phyloP scores from a whole-genome alignment of 2,797 vertebrate species.

The Coendou prehensilis region DNA sequence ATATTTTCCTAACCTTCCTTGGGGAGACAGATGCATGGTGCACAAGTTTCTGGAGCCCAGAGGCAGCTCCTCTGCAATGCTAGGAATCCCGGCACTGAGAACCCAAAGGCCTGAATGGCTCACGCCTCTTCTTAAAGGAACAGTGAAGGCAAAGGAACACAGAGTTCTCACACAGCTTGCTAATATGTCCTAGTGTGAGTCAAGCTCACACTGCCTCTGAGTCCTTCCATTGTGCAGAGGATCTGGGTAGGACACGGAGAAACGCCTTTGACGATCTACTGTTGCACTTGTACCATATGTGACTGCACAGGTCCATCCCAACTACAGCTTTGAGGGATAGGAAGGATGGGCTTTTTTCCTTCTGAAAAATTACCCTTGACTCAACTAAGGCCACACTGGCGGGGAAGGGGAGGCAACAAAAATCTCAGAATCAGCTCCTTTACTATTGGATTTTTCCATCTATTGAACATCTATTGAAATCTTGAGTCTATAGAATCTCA shows the following conservation, averaged over 20 bases:
- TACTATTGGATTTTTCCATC: not conserved
- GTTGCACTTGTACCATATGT: not conserved
- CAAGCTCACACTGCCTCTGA: not conserved
- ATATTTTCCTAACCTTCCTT: not conserved
- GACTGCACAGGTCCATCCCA: no score
- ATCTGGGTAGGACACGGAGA: rapidly evolving
- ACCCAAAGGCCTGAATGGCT: not conserved
- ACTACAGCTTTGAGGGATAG: not conserved
- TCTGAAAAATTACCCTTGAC: not conserved
- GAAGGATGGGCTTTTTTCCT: not conserved
- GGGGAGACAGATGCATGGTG: no score
- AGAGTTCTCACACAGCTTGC: not conserved
- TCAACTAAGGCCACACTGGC: not conserved
- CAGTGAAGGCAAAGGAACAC: not conserved
- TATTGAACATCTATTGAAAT: not conserved
- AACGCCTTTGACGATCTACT: rapidly evolving
- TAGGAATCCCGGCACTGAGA: not conserved
- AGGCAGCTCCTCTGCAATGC: not conserved
- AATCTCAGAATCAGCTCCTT: not conserved
- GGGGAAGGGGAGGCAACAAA: not conserved
- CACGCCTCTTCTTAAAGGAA: not conserved
- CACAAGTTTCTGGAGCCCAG: not conserved
- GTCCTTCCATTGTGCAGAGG: not conserved
- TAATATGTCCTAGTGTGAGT: not conserved
- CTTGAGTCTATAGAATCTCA: not conserved